phyloP scores from a whole-genome alignment of 2,888 invertebrate species.

The Andrena bicolor region DNA sequence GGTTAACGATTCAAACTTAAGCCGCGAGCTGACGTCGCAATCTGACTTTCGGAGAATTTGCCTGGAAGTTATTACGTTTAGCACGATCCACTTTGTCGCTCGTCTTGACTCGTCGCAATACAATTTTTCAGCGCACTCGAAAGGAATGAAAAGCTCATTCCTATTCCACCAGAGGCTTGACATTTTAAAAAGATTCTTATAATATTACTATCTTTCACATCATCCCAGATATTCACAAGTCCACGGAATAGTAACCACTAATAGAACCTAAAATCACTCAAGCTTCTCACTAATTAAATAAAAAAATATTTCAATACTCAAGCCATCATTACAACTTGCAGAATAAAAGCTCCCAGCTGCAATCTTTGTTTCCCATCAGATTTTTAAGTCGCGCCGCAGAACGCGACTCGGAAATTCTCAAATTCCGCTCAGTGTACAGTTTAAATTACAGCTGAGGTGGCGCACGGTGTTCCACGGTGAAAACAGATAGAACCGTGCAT shows the following conservation, averaged over 20 bases:
- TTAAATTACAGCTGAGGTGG: background rate
- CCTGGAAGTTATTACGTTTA: conserved; percentile 35
- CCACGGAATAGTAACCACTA: too few species aligned
- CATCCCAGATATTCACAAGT: too few species aligned
- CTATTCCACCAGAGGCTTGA: too few species aligned
- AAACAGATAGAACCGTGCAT: conserved; percentile 7
- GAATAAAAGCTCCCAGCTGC: background rate
- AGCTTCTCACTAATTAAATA: too few species aligned
- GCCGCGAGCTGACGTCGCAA: conserved; percentile 41
- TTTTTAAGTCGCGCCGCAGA: background rate
- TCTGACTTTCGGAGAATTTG: conserved; percentile 49
- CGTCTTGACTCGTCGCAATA: background rate
- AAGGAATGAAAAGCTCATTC: too few species aligned
- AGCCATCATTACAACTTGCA: background rate
- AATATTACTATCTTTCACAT: background rate
- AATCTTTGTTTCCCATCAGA: too few species aligned
- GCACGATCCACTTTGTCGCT: conserved; percentile 23
- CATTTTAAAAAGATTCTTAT: background rate
- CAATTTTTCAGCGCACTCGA: background rate
- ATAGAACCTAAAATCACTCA: too few species aligned
- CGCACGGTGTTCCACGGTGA: conserved; percentile 3
- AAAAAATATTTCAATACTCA: background rate
- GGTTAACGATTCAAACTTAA: conserved; percentile 68
- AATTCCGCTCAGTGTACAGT: background rate
- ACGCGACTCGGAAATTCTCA: background rate